Evolutionary conservation across 2,113 vertebrate genomes (phyloP), one percentile per base, ranked within the genome.

Genomic region (Microtus oregoni): DNA sequence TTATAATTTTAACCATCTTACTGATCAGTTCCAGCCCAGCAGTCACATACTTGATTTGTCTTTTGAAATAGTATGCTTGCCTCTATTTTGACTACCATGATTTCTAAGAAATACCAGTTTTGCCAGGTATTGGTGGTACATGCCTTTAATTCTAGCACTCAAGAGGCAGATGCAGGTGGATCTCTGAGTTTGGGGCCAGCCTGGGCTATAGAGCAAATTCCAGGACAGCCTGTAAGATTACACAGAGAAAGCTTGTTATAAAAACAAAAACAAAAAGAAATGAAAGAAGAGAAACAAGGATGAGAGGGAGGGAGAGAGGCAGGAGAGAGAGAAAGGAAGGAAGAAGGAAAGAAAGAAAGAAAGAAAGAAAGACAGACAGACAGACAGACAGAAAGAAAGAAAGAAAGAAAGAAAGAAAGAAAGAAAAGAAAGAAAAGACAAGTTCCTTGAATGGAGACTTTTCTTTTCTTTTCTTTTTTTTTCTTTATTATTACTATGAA

Each of bases 1-100:
- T 75, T 55, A 44, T 90, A n/a, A 85, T 85, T 78, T 93, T 89
- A 82, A 82, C 89, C 55, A 91, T 44, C 24, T 55, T 93, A 91
- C 58, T 76, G 30, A 63, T 76, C 50, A 70, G 55, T 41, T 35
- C 20, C 52, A 75, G 5, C 83, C n/a, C 38, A 92, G 1, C 78
- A 11, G 32, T 12, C 47, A 79, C 2, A 28, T 70, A 38, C 14
- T 44, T 93, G 19, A 73, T 79, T 94, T 91, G 67, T 52, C 79
- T 90, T 89, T 58, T 88, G 65, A 89, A 94, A 91, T 61, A 1
- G 77, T 47, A 47, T 50, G 22, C 61, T 70, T 94, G 38, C 30
- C 50, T 91, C 52, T 86, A 88, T 96, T 86, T 95, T 28, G n/a
- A 4, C 52, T 65, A 32, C 76, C 58, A 50, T 1, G 14, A 30